These are phyloP conservation scores for Lasioglossum malachurum DNA, from an alignment of 2,888 invertebrate species.

Conservation along the genomic window DNA sequence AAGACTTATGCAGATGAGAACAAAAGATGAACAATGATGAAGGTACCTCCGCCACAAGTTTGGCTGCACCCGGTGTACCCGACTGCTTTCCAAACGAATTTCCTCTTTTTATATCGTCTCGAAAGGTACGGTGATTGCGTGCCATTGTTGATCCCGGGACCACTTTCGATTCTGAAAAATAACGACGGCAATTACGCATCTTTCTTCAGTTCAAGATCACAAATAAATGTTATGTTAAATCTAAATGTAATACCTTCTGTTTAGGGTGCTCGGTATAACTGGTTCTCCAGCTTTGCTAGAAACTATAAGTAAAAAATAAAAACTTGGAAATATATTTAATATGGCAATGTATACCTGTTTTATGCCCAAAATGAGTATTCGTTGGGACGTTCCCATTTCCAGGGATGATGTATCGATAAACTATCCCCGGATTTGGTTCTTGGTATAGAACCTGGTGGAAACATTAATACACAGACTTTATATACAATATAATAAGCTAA, in stretches of 20 bases:
- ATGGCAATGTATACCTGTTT: slow-evolving; percentile 53
- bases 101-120: slow-evolving; percentile 83
- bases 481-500: neutral
- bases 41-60: slow-evolving; percentile 91
- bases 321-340: neutral
- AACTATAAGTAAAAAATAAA: slow-evolving; percentile 46
- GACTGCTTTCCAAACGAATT: slow-evolving; percentile 91
- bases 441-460: slow-evolving; percentile 90
- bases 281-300: slow-evolving; percentile 50
- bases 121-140: slow-evolving; percentile 57
- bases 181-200: neutral
- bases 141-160: slow-evolving; percentile 45
- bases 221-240: neutral
- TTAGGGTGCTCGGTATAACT: slow-evolving; percentile 20
- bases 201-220: neutral
- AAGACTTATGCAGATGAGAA: neutral
- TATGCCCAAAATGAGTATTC: slow-evolving; percentile 58
- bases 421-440: slow-evolving; percentile 94
- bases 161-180: slow-evolving; percentile 51
- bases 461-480: neutral
- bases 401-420: slow-evolving; percentile 94
- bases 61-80: slow-evolving; percentile 92
- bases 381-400: slow-evolving; percentile 51
- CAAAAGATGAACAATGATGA: neutral
- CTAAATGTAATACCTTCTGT: slow-evolving; percentile 48